phyloP scores from a whole-genome alignment of 2,888 invertebrate genomes.

The Hesperia comma region DNA sequence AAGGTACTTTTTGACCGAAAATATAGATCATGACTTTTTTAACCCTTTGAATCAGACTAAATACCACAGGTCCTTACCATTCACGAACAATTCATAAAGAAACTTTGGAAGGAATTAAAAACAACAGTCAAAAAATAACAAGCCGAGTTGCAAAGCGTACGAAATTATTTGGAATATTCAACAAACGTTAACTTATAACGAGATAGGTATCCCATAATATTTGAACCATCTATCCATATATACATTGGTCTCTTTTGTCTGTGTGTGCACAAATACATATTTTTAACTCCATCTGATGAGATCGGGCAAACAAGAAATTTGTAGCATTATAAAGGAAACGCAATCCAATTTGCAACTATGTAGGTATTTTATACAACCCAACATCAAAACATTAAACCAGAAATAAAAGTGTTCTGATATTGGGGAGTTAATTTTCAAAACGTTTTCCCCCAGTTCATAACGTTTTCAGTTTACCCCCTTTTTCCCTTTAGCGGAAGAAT shows the following conservation, averaged over 20 bases:
- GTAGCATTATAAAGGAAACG: too few species aligned
- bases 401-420: too few species aligned
- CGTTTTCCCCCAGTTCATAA: too few species aligned
- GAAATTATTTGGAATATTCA: constrained; percentile 80
- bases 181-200: constrained; percentile 81
- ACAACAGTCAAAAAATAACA: constrained; percentile 67
- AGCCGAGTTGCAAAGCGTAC: constrained; percentile 54
- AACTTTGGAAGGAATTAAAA: constrained; percentile 50
- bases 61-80: constrained; percentile 40
- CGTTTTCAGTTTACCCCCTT: too few species aligned
- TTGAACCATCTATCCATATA: constrained; percentile 13
- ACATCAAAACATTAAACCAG: too few species aligned
- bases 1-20: constrained; percentile 36
- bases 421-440: too few species aligned
- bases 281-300: background rate
- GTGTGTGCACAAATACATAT: background rate
- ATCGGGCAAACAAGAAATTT: too few species aligned
- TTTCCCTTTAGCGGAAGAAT: too few species aligned
- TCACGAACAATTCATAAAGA: constrained; percentile 50
- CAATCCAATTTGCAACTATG: too few species aligned
- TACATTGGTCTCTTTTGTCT: background rate
- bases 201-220: constrained; percentile 60
- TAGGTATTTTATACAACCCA: too few species aligned
- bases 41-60: constrained; percentile 33
- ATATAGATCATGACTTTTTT: constrained; percentile 6